These are phyloP conservation scores for Melanotaenia nigrans DNA, from an alignment of 2,797 vertebrate genomes.

Conservation along the genomic window DNA sequence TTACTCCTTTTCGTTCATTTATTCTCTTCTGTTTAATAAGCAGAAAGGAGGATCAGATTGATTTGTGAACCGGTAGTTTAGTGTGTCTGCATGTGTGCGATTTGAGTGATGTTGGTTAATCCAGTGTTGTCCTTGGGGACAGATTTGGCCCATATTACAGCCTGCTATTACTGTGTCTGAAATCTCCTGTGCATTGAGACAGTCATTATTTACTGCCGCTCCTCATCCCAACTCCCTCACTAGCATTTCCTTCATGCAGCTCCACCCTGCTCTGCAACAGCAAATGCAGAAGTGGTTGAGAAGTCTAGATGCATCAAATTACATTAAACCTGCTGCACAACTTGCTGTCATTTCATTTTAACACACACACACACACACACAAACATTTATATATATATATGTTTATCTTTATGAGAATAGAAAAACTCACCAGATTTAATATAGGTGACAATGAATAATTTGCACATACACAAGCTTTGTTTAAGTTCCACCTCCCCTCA, in stretches of 20 bases:
- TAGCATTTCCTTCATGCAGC: constrained; percentile 28
- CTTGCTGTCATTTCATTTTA: neutral
- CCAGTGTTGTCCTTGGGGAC: constrained; percentile 70
- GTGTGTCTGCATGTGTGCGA: constrained; percentile 53
- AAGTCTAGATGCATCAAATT: constrained; percentile 17
- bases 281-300: constrained; percentile 19
- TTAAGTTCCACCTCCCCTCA: neutral
- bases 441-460: neutral
- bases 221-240: constrained; percentile 38
- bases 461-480: neutral
- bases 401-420: neutral
- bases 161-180: constrained; percentile 59
- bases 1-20: constrained; percentile 16
- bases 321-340: neutral
- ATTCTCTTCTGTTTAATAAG: constrained; percentile 59
- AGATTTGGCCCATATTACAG: constrained; percentile 76
- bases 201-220: constrained; percentile 70
- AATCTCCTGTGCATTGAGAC: constrained; percentile 69
- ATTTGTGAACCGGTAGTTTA: constrained; percentile 59
- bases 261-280: constrained; percentile 38
- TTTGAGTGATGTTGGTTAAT: constrained; percentile 73
- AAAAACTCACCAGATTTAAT: neutral
- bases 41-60: constrained; percentile 46
- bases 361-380: too few species aligned
- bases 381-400: too few species aligned